Conservation (phyloP, 2,797 vertebrate species). For the Scolopax bukidnonensis region DNA sequence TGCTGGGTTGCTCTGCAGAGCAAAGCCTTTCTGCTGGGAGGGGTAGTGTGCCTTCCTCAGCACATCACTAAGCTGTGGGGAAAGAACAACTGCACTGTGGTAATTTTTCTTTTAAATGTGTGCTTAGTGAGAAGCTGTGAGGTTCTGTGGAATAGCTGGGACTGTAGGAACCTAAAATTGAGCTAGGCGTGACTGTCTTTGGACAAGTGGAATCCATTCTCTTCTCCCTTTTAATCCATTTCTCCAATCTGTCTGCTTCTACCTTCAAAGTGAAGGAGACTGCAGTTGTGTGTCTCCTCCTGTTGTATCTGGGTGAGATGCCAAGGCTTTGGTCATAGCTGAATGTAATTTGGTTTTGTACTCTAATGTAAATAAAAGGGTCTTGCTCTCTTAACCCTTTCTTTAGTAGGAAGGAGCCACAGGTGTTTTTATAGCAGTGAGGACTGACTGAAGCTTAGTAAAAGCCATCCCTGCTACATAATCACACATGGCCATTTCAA, state of each 20-base stretch:
- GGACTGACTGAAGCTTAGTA: background rate
- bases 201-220: background rate
- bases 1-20: background rate
- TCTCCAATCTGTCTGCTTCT: background rate
- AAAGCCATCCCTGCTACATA: background rate
- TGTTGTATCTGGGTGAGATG: background rate
- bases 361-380: background rate
- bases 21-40: background rate
- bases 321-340: background rate
- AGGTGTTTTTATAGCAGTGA: background rate
- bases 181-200: background rate
- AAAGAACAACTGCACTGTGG: background rate
- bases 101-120: background rate
- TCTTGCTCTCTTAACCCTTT: background rate
- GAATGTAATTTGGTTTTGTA: background rate
- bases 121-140: background rate
- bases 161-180: background rate
- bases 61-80: background rate
- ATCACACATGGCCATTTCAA: background rate
- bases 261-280: background rate
- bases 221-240: background rate
- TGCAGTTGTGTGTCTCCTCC: background rate
- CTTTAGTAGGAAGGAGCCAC: background rate
- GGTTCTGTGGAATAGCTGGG: background rate
- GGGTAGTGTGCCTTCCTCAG: background rate